A percentile compares a stretch with the other conserved stretches of the same genome.
phyloP scores from a whole-genome alignment of 2,113 vertebrate genomes.

The Nesospiza acunhae region DNA sequence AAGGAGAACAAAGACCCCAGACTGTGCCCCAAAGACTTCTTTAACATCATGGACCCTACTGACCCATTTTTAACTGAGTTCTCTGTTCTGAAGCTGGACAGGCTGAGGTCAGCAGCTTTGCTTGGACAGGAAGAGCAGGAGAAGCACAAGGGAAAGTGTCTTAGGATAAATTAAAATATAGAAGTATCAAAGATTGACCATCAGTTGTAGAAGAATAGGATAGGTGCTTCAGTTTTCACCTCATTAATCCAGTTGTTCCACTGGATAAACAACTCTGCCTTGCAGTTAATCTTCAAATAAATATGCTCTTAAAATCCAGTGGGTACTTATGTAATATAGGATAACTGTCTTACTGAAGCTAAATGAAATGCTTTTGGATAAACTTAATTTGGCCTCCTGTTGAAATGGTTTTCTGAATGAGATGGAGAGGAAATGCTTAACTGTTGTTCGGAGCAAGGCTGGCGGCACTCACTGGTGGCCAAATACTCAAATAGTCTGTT shows the following conservation, averaged over 20 bases:
- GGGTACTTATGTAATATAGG: slow-evolving; percentile 18
- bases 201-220: neutral
- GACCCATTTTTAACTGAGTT: neutral
- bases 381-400: slow-evolving; percentile 30
- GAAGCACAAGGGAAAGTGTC: neutral
- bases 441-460: neutral
- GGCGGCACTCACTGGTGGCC: neutral
- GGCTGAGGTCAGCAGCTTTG: neutral
- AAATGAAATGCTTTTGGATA: slow-evolving; percentile 43
- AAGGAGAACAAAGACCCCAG: neutral
- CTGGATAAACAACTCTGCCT: slow-evolving; percentile 24
- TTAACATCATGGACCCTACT: neutral
- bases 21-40: neutral
- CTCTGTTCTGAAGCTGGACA: neutral
- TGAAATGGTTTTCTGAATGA: neutral
- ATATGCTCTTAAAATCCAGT: slow-evolving; percentile 34
- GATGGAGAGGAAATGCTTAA: neutral
- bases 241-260: slow-evolving; percentile 7
- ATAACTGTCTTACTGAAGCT: slow-evolving; percentile 31
- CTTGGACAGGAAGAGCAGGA: neutral
- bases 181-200: neutral
- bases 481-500: neutral
- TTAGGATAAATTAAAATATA: neutral
- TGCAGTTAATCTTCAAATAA: slow-evolving; percentile 58
- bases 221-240: slow-evolving; percentile 15